Evolutionary conservation across 2,888 invertebrate species (phyloP), one percentile per base, ranked within the genome.

Genomic region (Pardosa pseudoannulata): DNA sequence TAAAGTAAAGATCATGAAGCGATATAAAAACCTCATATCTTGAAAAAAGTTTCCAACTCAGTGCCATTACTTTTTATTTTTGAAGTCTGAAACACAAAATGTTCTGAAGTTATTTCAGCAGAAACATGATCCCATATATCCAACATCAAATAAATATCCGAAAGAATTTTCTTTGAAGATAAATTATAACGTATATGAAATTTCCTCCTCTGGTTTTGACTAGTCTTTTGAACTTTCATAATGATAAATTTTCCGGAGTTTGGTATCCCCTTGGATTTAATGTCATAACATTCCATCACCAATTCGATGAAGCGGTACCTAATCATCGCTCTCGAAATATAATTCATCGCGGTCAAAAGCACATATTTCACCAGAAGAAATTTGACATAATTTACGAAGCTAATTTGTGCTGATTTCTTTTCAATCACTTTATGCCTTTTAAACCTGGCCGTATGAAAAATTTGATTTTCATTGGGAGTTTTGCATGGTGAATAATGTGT

Each of bases 251-350:
- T 46, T 46, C 46, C 46, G 16, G 9, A 16, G 16, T 16, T 16
- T 2, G 9, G 2, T 16, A 46, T 46, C 46, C 46, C 46, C 46
- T 2, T 16, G 46, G 46, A 46, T 46, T 46, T 46, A 7, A 46
- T 46, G 46, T 46, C 46, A 46, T 46, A 46, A 16, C 46, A 46
- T 46, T 46, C 46, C 46, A 46, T 46, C 46, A 46, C 46, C 5
- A 46, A 16, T 46, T 16, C 46, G 46, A 46, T 46, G 11, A 46
- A 46, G 46, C 46, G 46, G 16, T 46, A 46, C 46, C 46, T 46
- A 46, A 46, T 46, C 46, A 46, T 46, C 46, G 9, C 46, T 46
- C 46, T 46, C 16, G 11, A 46, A 46, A 16, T 46, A 46, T 46
- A 46, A 46, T 46, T 46, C 16, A 46, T 46, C 2, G 46, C 16